Base-by-base conservation (phyloP, 2,113 vertebrate genomes). In the Phalacrocorax pelagicus region DNA sequence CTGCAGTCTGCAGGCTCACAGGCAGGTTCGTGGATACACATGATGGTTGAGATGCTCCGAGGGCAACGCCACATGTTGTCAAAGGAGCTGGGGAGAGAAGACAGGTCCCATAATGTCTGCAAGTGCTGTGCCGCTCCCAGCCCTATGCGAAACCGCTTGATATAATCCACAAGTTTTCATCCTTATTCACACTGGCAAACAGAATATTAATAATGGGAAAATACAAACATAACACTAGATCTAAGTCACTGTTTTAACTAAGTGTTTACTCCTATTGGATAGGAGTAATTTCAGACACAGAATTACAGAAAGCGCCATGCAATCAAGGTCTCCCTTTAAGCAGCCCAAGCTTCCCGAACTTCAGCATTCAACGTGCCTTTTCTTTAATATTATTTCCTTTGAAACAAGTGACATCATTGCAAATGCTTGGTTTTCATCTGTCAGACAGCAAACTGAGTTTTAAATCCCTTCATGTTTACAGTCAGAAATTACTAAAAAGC, bases 31-130 rank as follows among this genome's bases (percentile, higher is more conserved):
- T 99, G 99, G 34, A 99, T 88, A 6, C 99, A 99, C 61, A 99
- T 24, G 47, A 99, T 52, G 1, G 99, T 99, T 15, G 99, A 99
- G 63, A 99, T 97, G 0, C 1, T 61, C 15, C 99, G 98, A 2
- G 98, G 98, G 81, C 99, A 99, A 54, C 99, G 99, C 99, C 99
- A 99, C 98, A 97, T 98, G 70, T 22, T 26, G 77, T 98, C 93
- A 29, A 93, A 97, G 46, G 83, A 15, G 91, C 98, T 98, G 94
- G 11, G 74, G 87, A 81, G 29, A 52, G 49, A 78, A 87, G 4
- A 84, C 0, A 10, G 77, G 47, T 23, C 4, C 17, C 4, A 1
- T 88, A 32, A 88, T 73, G 38, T 3, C 1, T 6, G 72, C 6
- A 3, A 23, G 71, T 32, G 4, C 57, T 2, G 9, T 1, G 12